Evolutionary conservation across 1,140 invertebrate species (phyloP), one percentile per base, ranked within the genome.

Genomic region (Bombus consobrinus): DNA sequence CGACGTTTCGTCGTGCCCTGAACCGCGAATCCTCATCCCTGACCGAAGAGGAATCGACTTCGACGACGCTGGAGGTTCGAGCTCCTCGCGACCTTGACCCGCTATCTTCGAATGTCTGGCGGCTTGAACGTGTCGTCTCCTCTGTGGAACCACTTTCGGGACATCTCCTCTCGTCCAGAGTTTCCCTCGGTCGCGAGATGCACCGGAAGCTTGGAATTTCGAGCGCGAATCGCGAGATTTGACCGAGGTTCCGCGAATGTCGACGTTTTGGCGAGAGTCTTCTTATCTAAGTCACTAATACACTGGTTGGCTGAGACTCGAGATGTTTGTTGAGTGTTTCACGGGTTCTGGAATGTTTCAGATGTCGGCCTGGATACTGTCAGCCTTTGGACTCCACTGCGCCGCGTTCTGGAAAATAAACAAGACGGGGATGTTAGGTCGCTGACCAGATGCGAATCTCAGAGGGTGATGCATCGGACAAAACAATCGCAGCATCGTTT

Each of bases 121-220:
- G 93, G 94, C 72, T 92, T 78, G 90, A 91, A 93, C 69, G 89
- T 89, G 88, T 90, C 91, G 87, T 92, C 86, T 74, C 82, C 81
- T 82, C 82, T 47, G 32, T 91, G 64, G 83, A 79, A 78, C 73
- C 86, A 93, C 81, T 92, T 93, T 74, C 86, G 90, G 37, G 80
- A 91, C 94, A 95, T 95, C 78, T 91, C 92, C 92, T 85, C 83
- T 88, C 89, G 86, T 93, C 93, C 92, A 94, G 92, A 93, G 89
- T 91, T 90, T 64, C 83, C 34, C 43, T 32, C 28, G 78, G 9
- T 0, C 2, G 28, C 59, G 39, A 32, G 59, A 71, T 41, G 4
- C 28, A 15, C 13, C 15, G 32, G 28, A 47, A 37, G 6, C 15
- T 28, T 22, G 66, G 53, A 37, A 69, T 72, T 37, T 85, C 76